phyloP scores from a whole-genome alignment of 2,797 vertebrate species.

The Alca torda region DNA sequence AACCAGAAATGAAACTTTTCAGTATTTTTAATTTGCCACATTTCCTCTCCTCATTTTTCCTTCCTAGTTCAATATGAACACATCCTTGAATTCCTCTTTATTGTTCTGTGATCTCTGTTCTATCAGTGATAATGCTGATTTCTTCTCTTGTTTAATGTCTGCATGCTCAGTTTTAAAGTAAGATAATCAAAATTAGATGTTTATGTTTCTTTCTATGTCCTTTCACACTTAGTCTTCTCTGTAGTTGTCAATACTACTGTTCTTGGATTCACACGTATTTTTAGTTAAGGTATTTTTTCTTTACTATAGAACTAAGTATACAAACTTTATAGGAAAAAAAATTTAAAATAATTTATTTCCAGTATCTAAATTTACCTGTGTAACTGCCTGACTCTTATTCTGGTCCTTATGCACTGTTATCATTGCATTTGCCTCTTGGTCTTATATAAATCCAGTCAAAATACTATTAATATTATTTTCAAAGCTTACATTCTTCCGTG shows the following conservation, averaged over 20 bases:
- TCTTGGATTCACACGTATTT: not conserved
- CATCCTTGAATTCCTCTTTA: not conserved
- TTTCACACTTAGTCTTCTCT: not conserved
- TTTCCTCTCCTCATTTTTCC: not conserved
- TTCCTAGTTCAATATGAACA: not conserved
- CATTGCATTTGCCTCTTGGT: not conserved
- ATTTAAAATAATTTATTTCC: not conserved
- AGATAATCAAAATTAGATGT: not conserved
- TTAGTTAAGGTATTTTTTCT: not conserved
- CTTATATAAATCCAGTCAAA: not conserved
- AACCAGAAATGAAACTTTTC: not conserved
- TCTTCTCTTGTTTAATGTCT: not conserved
- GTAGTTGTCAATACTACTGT: not conserved
- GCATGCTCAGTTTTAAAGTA: not conserved
- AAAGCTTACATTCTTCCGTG: not conserved
- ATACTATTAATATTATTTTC: not conserved
- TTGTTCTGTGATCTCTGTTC: not conserved
- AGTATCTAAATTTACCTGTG: not conserved
- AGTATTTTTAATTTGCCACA: not conserved
- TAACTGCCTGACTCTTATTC: not conserved
- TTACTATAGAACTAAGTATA: not conserved
- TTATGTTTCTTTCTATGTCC: not conserved
- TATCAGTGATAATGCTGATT: not conserved
- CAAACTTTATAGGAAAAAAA: not conserved
- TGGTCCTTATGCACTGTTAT: not conserved